Percentiles rank a stretch among this genome's conserved stretches.
phyloP scores from a whole-genome alignment of 2,797 vertebrate genomes.

The Chaetophractus vellerosus region DNA sequence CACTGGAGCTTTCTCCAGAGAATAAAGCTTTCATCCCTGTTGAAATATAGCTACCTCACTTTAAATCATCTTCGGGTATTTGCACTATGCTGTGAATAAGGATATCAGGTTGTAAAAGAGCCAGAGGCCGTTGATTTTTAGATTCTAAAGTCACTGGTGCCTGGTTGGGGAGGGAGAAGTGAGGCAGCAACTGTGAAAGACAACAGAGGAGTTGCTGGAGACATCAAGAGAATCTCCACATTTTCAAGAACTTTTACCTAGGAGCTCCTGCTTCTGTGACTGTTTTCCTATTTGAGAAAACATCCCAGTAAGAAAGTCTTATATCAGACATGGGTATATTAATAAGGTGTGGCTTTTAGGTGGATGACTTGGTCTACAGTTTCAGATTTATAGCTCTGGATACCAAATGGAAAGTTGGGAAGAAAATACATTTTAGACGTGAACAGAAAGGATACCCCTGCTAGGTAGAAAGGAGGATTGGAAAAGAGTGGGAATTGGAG shows the following conservation, averaged over 20 bases:
- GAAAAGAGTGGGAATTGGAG: background rate
- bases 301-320: slow-evolving; percentile 34
- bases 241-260: slow-evolving; percentile 9
- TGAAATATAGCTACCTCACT: slow-evolving; percentile 33
- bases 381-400: slow-evolving; percentile 5
- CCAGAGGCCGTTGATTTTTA: slow-evolving; percentile 17
- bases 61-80: slow-evolving; percentile 43
- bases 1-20: background rate
- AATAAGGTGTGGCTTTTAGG: background rate
- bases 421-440: background rate
- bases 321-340: background rate
- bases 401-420: slow-evolving; percentile 1
- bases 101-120: slow-evolving; percentile 32
- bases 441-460: background rate
- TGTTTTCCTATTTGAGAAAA: slow-evolving; percentile 17
- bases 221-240: background rate
- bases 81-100: background rate
- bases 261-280: background rate
- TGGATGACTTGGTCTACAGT: background rate
- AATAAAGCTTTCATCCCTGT: slow-evolving; percentile 54
- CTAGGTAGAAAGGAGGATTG: background rate
- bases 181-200: slow-evolving; percentile 34
- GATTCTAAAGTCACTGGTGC: background rate
- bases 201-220: background rate
- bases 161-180: background rate